phyloP scores from a whole-genome alignment of 2,113 vertebrate species.

The Apaloderma vittatum region DNA sequence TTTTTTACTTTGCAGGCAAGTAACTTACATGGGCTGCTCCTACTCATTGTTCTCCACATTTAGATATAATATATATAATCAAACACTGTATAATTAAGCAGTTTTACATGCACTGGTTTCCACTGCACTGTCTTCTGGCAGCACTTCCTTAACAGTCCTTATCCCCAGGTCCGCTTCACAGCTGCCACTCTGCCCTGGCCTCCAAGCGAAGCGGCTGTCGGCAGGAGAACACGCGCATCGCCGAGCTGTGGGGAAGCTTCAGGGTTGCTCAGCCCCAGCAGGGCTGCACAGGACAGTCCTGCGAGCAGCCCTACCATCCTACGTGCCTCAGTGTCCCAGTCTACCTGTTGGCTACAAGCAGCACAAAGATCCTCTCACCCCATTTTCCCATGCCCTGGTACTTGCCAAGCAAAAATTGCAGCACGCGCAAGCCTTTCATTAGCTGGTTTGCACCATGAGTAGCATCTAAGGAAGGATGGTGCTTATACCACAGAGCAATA shows the following conservation, averaged over 20 bases:
- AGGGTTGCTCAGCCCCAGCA: background rate
- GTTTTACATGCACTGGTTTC: background rate
- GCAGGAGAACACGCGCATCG: accelerated
- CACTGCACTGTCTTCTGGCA: slow-evolving; percentile 7
- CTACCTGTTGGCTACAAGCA: background rate
- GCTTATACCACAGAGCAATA: background rate
- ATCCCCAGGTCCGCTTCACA: background rate
- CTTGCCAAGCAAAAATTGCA: background rate
- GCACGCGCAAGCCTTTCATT: background rate
- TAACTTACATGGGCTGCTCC: slow-evolving; percentile 57
- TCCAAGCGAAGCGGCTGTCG: background rate
- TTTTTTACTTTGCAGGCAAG: slow-evolving; percentile 56
- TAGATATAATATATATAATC: slow-evolving; percentile 34
- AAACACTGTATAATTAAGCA: slow-evolving; percentile 28
- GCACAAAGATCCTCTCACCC: background rate
- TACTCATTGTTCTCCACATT: slow-evolving; percentile 53
- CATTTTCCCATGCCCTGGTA: accelerated
- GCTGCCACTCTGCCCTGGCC: background rate
- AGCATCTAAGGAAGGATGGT: background rate
- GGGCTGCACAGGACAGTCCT: accelerated
- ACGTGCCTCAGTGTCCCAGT: background rate
- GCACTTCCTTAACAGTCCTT: background rate
- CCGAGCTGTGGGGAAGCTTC: background rate
- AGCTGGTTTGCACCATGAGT: background rate
- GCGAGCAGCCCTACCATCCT: background rate